These are phyloP conservation scores for Odontophorus gujanensis DNA, from an alignment of 2,113 vertebrate genomes.

Conservation along the genomic window DNA sequence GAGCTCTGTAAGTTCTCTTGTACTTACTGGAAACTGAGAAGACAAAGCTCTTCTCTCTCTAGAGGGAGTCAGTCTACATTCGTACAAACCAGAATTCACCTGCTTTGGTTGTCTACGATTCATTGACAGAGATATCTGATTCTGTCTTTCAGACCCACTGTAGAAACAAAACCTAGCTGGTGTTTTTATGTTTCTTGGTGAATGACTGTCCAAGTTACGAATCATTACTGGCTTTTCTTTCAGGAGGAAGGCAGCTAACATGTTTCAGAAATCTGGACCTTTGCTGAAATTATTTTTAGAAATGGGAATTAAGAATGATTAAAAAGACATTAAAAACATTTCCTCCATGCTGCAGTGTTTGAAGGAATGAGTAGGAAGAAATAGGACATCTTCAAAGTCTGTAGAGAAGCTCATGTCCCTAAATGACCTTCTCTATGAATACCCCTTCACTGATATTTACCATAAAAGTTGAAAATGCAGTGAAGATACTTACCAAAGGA, in stretches of 20 bases:
- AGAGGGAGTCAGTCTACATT: not conserved
- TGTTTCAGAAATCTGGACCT: not conserved
- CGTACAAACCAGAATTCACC: not conserved
- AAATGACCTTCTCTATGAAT: not conserved
- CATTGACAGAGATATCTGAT: not conserved
- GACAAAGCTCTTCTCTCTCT: not conserved
- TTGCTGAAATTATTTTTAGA: not conserved
- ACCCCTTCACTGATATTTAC: not conserved
- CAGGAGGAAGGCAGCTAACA: not conserved
- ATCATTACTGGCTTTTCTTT: not conserved
- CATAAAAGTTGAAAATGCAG: not conserved
- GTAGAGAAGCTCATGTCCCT: not conserved
- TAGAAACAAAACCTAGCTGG: not conserved
- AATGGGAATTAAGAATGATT: not conserved
- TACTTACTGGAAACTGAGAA: not conserved
- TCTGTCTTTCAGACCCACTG: not conserved
- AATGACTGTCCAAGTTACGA: not conserved
- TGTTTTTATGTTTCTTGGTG: accelerated
- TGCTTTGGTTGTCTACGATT: not conserved
- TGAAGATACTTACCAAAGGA: not conserved
- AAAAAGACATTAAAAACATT: not conserved
- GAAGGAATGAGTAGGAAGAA: slow-evolving; percentile 20
- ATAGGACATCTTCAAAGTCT: not conserved
- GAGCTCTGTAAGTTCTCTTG: not conserved
- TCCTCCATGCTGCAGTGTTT: not conserved